A percentile compares a stretch with the other conserved stretches of the same genome.
Conservation (phyloP, 1,140 invertebrate genomes). For the Dendrolimus punctatus region DNA sequence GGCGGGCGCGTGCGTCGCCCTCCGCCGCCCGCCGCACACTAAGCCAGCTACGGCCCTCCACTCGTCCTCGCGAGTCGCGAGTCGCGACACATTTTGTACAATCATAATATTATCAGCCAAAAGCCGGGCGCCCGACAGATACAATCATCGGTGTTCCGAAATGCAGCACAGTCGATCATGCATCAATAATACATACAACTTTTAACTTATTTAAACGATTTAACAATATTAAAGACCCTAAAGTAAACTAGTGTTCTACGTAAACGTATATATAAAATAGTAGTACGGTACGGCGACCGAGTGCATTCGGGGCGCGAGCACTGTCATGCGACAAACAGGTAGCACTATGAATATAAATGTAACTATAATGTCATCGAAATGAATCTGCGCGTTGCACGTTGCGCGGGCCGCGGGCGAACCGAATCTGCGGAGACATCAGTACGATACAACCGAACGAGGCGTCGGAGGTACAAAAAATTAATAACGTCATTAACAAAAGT, state of each 20-base stretch:
- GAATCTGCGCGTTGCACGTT: constrained; percentile 12
- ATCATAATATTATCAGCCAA: constrained; percentile 49
- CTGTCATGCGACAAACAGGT: constrained; percentile 8
- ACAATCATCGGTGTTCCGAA: constrained; percentile 56
- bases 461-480: constrained; percentile 56
- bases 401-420: constrained; percentile 19
- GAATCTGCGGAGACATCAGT: constrained; percentile 14
- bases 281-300: constrained; percentile 36
- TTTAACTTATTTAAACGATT: constrained; percentile 70
- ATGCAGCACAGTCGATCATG: constrained; percentile 58
- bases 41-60: constrained; percentile 52
- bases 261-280: constrained; percentile 56
- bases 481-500: constrained; percentile 64
- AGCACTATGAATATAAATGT: constrained; percentile 19
- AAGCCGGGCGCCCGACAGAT: constrained; percentile 61
- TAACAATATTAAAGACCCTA: constrained; percentile 69
- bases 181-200: constrained; percentile 65
- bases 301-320: constrained; percentile 35
- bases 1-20: constrained; percentile 10
- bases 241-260: constrained; percentile 60
- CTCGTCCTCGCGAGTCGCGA: constrained; percentile 38
- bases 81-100: constrained; percentile 66
- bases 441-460: constrained; percentile 30
- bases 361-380: neutral
- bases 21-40: constrained; percentile 28